phyloP scores from a whole-genome alignment of 1,140 invertebrate genomes.

The Diorhabda sublineata region DNA sequence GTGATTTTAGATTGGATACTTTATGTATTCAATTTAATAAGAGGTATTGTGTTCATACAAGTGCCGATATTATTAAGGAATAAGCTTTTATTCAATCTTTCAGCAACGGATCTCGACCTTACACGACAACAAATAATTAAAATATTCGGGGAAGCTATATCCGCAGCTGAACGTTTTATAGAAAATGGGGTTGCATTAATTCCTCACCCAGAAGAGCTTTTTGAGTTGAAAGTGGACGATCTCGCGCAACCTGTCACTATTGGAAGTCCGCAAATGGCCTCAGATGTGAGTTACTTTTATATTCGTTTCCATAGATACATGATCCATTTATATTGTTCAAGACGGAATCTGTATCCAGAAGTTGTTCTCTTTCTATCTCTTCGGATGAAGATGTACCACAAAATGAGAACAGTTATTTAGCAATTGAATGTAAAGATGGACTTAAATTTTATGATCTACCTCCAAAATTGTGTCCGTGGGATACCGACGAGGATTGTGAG shows the following conservation, averaged over 20 bases:
- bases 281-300: no score
- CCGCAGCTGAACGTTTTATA: constrained; percentile 11
- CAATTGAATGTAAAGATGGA: constrained; percentile 18
- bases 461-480: constrained; percentile 4
- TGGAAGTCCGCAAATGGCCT: no score
- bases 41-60: constrained; percentile 14
- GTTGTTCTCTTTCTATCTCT: no score
- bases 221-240: neutral
- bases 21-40: constrained; percentile 36
- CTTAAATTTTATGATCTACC: constrained; percentile 19
- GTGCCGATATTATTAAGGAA: no score
- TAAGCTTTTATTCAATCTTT: neutral
- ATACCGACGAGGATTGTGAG: constrained; percentile 16
- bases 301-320: no score
- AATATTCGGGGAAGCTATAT: constrained; percentile 20
- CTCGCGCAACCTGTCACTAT: neutral
- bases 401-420: constrained; percentile 14
- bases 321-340: no score
- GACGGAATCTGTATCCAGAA: no score
- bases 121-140: constrained; percentile 13
- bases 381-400: neutral
- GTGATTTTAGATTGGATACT: constrained; percentile 40
- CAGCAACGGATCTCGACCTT: neutral
- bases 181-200: constrained; percentile 14
- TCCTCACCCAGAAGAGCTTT: constrained; percentile 15